Conservation (phyloP, 2,888 invertebrate genomes). For the Eupithecia dodoneata region DNA sequence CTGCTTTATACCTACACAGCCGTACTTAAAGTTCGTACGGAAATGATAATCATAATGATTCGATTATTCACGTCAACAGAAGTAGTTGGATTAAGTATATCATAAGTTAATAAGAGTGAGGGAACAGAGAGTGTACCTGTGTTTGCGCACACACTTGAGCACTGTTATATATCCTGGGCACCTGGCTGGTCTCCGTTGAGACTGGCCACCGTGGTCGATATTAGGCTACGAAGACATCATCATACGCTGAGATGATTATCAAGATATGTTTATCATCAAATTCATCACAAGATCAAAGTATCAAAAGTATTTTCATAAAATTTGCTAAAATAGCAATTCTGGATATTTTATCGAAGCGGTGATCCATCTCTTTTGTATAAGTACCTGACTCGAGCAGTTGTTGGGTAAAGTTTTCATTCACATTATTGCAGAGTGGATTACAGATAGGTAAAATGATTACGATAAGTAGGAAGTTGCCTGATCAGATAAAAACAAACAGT, state of each 20-base stretch:
- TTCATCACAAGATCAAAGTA: neutral
- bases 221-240: neutral
- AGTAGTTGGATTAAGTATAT: neutral
- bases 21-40: too few relatives aligned
- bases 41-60: neutral
- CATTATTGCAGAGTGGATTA: slow-evolving; percentile 1
- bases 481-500: neutral
- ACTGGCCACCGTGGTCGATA: too few relatives aligned
- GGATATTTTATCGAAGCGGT: slow-evolving; percentile 3
- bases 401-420: neutral
- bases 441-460: neutral
- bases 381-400: slow-evolving; percentile 5
- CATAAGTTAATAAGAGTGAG: too few relatives aligned
- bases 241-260: neutral
- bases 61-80: neutral
- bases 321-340: neutral
- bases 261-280: neutral
- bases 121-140: too few relatives aligned
- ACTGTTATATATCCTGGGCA: too few relatives aligned
- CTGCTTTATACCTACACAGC: too few relatives aligned
- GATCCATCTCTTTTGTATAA: slow-evolving; percentile 7
- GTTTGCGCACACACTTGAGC: too few relatives aligned
- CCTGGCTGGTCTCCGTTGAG: too few relatives aligned
- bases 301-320: neutral
- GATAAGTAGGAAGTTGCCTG: neutral